Evolutionary conservation across 2,113 vertebrate genomes (phyloP).

Genomic region (Carassius carassius): DNA sequence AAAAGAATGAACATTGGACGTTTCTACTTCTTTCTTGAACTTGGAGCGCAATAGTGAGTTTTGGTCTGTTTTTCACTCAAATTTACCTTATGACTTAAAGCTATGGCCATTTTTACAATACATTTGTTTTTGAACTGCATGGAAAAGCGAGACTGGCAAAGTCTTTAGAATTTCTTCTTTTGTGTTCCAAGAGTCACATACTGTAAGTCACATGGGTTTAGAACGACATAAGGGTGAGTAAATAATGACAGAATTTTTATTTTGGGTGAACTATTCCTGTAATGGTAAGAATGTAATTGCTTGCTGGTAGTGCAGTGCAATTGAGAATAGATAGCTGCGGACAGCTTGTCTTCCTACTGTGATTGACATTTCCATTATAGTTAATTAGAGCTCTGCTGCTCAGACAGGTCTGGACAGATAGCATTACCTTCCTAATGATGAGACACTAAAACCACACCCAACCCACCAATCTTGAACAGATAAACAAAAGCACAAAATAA

Average conservation of each 20-base stretch:
- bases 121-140: background rate
- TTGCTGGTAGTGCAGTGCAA: slow-evolving; percentile 13
- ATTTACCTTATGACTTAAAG: background rate
- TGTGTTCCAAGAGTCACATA: background rate
- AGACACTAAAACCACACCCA: slow-evolving; percentile 44
- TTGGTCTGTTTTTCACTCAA: background rate
- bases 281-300: slow-evolving; percentile 6
- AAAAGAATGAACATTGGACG: background rate
- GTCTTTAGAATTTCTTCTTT: background rate
- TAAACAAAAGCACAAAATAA: slow-evolving; percentile 17
- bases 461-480: background rate
- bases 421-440: slow-evolving; percentile 39
- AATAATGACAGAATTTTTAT: background rate
- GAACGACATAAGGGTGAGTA: background rate
- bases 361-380: slow-evolving; percentile 55
- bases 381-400: slow-evolving; percentile 51
- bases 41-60: background rate
- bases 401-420: slow-evolving; percentile 44
- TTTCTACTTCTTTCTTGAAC: background rate
- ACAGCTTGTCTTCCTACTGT: slow-evolving; percentile 42
- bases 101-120: background rate
- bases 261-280: slow-evolving; percentile 28
- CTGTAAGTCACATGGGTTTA: background rate
- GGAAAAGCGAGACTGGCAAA: background rate
- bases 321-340: slow-evolving; percentile 20